Conservation (phyloP, 2,113 vertebrate genomes). For the Phoxinus phoxinus region DNA sequence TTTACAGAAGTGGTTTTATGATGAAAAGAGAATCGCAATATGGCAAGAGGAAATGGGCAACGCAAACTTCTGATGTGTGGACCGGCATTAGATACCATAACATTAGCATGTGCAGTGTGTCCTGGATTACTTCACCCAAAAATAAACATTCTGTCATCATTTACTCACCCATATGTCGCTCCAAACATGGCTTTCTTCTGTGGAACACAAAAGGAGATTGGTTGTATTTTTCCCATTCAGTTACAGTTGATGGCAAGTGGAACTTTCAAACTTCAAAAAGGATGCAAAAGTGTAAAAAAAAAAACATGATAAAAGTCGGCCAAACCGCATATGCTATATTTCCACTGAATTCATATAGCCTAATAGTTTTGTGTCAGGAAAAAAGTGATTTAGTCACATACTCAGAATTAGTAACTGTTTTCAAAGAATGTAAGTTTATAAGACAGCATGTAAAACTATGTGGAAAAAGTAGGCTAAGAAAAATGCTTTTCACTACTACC, state of each 20-base stretch:
- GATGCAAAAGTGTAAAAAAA: background rate
- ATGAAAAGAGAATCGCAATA: constrained; percentile 54
- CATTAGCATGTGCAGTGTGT: constrained; percentile 60
- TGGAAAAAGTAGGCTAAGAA: no score
- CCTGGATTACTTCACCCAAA: constrained; percentile 1
- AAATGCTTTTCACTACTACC: no score
- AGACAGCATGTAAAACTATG: no score
- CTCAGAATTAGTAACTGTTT: no score
- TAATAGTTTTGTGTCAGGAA: background rate
- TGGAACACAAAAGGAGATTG: background rate
- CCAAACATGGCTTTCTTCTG: background rate
- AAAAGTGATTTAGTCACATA: background rate
- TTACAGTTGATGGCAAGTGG: background rate
- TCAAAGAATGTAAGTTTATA: no score
- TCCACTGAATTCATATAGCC: background rate
- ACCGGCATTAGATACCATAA: constrained; percentile 64
- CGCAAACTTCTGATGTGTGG: constrained; percentile 70
- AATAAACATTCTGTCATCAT: background rate
- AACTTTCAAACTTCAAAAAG: background rate
- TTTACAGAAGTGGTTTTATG: constrained; percentile 77
- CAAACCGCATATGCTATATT: background rate
- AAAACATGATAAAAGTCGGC: background rate
- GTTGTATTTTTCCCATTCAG: background rate
- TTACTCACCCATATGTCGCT: background rate
- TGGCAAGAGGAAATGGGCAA: constrained; percentile 55